phyloP scores from a whole-genome alignment of 2,797 vertebrate species.

The Rhodeus uyekii region DNA sequence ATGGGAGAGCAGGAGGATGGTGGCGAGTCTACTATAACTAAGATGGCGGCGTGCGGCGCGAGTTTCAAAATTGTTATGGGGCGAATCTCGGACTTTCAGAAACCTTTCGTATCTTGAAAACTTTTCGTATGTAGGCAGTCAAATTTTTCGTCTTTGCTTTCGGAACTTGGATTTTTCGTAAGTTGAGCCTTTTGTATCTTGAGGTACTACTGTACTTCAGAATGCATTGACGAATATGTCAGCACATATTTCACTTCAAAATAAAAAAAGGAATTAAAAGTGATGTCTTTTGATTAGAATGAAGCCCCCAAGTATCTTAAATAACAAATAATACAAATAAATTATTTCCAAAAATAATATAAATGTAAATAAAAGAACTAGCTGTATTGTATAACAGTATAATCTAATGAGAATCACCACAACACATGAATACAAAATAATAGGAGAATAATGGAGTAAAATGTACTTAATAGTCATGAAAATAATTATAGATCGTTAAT shows the following conservation, averaged over 20 bases:
- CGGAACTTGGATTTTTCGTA: too few species aligned
- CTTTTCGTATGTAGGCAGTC: too few species aligned
- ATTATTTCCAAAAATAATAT: neutral
- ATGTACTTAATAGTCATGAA: neutral
- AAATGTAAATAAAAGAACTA: neutral
- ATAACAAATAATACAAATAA: neutral
- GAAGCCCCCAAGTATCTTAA: neutral
- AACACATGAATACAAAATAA: neutral
- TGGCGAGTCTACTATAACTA: too few species aligned
- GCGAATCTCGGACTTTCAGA: too few species aligned
- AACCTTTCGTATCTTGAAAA: too few species aligned
- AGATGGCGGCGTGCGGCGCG: too few species aligned
- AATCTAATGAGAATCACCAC: neutral
- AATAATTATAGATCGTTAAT: neutral
- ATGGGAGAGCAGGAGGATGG: too few species aligned
- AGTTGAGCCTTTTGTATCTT: too few species aligned
- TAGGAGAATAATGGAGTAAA: neutral
- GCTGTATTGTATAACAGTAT: neutral
- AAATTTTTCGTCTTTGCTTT: too few species aligned
- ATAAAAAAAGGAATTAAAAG: neutral
- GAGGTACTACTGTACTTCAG: too few species aligned
- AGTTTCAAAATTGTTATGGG: too few species aligned
- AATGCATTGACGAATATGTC: neutral
- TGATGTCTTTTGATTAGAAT: neutral
- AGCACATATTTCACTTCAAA: neutral